A percentile compares a stretch with the other conserved stretches of the same genome.
These are phyloP conservation scores for Myotis brandtii DNA, from an alignment of 2,113 vertebrate species.

Conservation along the genomic window DNA sequence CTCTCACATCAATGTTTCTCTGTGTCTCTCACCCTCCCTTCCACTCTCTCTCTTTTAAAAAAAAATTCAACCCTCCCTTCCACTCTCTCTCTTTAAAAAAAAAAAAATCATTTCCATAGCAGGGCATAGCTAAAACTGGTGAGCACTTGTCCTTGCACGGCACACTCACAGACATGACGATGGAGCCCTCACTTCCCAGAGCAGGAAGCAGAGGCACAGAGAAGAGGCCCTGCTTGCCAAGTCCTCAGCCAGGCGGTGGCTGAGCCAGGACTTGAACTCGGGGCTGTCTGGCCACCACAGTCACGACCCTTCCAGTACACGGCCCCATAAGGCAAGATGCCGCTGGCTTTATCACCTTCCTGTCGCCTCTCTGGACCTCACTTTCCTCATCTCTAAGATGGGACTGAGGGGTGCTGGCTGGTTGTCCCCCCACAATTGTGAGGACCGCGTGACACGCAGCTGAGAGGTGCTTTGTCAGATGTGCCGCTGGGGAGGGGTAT, in stretches of 20 bases:
- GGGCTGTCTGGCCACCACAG: background rate
- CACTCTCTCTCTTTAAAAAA: too few species aligned
- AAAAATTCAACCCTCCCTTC: too few species aligned
- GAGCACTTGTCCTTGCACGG: background rate
- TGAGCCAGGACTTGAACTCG: background rate
- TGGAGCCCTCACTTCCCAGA: background rate
- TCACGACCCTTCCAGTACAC: background rate
- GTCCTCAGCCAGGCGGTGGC: background rate
- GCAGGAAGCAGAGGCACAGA: background rate
- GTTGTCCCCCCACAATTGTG: background rate
- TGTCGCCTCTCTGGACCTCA: background rate
- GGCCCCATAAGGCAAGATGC: background rate
- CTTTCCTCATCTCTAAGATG: background rate
- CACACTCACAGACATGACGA: background rate
- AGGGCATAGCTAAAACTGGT: background rate
- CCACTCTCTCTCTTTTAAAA: too few species aligned
- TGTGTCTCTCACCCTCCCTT: too few species aligned
- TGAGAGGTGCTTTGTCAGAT: background rate
- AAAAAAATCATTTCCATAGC: background rate
- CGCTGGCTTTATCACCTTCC: background rate
- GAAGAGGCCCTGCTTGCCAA: background rate
- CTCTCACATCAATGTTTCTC: too few species aligned
- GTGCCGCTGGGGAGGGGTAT: background rate
- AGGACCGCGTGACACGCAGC: background rate
- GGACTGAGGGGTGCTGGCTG: background rate